phyloP scores from a whole-genome alignment of 1,140 invertebrate genomes.

The Nephotettix cincticeps region DNA sequence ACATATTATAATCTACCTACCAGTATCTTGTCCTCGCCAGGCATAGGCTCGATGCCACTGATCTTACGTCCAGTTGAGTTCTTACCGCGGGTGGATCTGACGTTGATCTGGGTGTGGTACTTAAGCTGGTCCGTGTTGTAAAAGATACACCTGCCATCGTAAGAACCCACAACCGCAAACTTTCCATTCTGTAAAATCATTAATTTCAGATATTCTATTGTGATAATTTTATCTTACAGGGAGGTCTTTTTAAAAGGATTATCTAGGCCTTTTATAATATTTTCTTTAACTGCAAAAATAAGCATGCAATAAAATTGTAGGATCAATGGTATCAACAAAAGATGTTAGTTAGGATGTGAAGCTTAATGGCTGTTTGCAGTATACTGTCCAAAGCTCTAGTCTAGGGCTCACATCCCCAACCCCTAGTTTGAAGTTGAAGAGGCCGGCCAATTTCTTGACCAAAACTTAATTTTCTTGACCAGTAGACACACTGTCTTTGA shows the following conservation, averaged over 20 bases:
- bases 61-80: slow-evolving; percentile 95
- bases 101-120: slow-evolving; percentile 97
- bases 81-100: slow-evolving; percentile 90
- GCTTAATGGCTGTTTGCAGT: no score
- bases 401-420: no score
- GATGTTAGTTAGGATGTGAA: no score
- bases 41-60: slow-evolving; percentile 96
- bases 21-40: slow-evolving; percentile 94
- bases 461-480: no score
- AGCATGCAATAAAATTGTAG: neutral
- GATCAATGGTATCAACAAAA: neutral
- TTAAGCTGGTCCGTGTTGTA: slow-evolving; percentile 97
- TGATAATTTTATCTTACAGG: neutral
- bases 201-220: no score
- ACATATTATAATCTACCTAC: no score
- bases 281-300: neutral
- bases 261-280: neutral
- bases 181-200: slow-evolving; percentile 74
- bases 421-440: no score
- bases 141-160: slow-evolving; percentile 97
- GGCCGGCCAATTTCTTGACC: no score
- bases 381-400: no score
- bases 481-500: no score
- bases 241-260: neutral
- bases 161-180: slow-evolving; percentile 97